Evolutionary conservation across 2,888 invertebrate genomes (phyloP), one percentile per base, ranked within the genome.

Genomic region (Drosophila longiperda): DNA sequence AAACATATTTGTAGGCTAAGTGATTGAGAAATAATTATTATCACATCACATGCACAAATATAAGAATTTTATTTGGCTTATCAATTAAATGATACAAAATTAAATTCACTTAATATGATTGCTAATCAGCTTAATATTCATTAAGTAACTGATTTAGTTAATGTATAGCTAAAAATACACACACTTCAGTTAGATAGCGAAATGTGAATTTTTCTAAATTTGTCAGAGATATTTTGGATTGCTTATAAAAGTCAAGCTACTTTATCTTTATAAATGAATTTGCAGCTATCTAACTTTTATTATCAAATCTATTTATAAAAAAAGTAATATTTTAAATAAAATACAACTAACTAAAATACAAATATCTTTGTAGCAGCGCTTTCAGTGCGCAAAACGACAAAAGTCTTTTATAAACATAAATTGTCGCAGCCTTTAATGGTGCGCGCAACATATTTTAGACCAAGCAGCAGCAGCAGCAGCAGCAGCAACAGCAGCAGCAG

Each of bases 401-500:
- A 71, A 75, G 68, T 70, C 80, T 87, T 85, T 87, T 78, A 73
- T 64, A 87, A 77, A 77, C 89, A 86, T 89, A 87, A 84, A 86
- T 87, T 87, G 73, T 71, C 75, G 75, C 73, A 72, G 84, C 88
- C 88, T 84, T 87, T 84, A 84, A 88, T 88, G 84, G 84, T 57
- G 82, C 74, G 73, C 48, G 59, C 78, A 83, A 70, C 82, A 81
- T 82, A 81, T 83, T 83, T 83, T 78, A 71, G 80, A 53, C 42
- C 73, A 65, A 72, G 62, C 70, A 68, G 58, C 73, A 78, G 15
- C 77, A 52, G 15, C 76, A 73, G 34, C 68, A 64, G 40, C 70
- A 69, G 17, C 62, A 64, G n/a, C 7, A 45, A 12, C 48, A 59
- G 42, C 68, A 64, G 36, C 70, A 69, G 20, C 67, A 64, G n/a